Evolutionary conservation across 2,888 invertebrate species (phyloP).

Genomic region (Luperina nickerlii): DNA sequence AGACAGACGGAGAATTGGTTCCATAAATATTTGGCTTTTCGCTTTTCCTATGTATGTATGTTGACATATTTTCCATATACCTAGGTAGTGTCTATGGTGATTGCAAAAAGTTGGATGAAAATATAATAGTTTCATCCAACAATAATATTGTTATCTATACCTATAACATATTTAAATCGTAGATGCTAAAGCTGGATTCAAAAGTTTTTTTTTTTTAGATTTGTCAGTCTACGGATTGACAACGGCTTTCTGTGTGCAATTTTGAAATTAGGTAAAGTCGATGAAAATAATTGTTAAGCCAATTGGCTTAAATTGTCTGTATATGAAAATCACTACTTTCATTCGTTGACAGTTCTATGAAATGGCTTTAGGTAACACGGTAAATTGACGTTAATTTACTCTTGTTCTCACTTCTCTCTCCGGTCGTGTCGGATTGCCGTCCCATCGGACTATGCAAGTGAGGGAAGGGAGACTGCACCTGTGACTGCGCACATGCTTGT

Average conservation of each 20-base stretch:
- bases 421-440: too few relatives aligned
- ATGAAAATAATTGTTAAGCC: not conserved
- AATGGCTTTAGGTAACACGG: not conserved
- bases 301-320: not conserved
- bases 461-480: too few relatives aligned
- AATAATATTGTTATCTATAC: not conserved
- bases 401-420: too few relatives aligned
- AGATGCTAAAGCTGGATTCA: not conserved
- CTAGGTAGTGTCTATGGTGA: not conserved
- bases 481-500: too few relatives aligned
- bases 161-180: not conserved
- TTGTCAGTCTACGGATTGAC: not conserved
- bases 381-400: not conserved
- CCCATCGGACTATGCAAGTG: too few relatives aligned
- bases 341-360: not conserved
- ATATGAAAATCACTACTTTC: not conserved
- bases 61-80: not conserved
- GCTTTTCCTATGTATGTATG: not conserved
- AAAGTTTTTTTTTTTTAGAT: not conserved
- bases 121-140: too few relatives aligned
- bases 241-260: not conserved
- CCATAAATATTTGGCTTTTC: slow-evolving; percentile 40
- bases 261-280: not conserved
- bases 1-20: slow-evolving; percentile 56
- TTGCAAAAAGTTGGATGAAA: slow-evolving; percentile 2